A percentile compares a stretch with the other conserved stretches of the same genome.
Conservation (phyloP, 2,888 invertebrate species). For the Leuctra nigra region DNA sequence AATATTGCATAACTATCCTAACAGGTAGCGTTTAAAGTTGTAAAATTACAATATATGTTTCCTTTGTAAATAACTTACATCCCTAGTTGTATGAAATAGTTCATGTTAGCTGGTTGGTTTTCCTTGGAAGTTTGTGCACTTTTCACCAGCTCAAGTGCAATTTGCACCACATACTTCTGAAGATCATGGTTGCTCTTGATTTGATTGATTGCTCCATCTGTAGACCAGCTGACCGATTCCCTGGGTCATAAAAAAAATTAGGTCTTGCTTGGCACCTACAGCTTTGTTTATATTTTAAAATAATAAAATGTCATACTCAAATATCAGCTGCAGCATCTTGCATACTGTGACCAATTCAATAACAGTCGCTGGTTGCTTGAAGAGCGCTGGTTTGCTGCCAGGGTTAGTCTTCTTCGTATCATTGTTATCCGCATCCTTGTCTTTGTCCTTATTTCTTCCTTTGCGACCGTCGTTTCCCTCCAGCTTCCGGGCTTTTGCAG, state of each 20-base stretch:
- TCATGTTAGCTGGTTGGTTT: slow-evolving; percentile 22
- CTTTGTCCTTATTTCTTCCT: slow-evolving; percentile 37
- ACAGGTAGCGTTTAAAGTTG: too few species aligned
- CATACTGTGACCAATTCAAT: slow-evolving; percentile 41
- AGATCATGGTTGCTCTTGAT: slow-evolving; percentile 49
- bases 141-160: slow-evolving; percentile 40
- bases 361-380: slow-evolving; percentile 43
- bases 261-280: background rate
- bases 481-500: slow-evolving; percentile 42
- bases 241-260: slow-evolving; percentile 35
- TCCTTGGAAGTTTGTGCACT: slow-evolving; percentile 18
- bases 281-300: too few species aligned
- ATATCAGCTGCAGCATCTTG: slow-evolving; percentile 42
- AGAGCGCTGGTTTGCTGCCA: slow-evolving; percentile 29
- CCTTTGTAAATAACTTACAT: background rate
- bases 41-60: too few species aligned
- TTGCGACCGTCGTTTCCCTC: slow-evolving; percentile 39
- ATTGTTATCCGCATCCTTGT: slow-evolving; percentile 38
- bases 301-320: slow-evolving; percentile 42
- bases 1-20: too few species aligned
- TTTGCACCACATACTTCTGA: slow-evolving; percentile 50
- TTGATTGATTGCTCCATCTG: slow-evolving; percentile 44
- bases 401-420: slow-evolving; percentile 35
- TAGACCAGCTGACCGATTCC: slow-evolving; percentile 48
- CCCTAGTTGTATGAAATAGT: slow-evolving; percentile 22